Evolutionary conservation across 1,140 invertebrate genomes (phyloP), one percentile per base, ranked within the genome.

Genomic region (Zaprionus nigranus): DNA sequence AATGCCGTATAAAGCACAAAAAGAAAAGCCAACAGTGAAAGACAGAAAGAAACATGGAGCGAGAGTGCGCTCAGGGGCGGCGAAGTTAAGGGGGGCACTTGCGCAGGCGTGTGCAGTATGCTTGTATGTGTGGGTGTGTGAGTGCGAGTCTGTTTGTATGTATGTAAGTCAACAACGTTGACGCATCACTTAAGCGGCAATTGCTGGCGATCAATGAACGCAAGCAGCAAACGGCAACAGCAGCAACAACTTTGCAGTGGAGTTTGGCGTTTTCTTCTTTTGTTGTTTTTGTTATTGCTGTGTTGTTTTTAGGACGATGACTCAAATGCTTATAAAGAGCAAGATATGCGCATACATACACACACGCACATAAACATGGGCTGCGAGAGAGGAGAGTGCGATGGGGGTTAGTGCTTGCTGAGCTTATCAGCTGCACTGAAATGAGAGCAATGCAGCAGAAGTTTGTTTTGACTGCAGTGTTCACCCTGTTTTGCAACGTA

Each of bases 201-300:
- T 88, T 88, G 85, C 86, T 88, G 72, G 85, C 85, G 85, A 90
- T 90, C 85, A 90, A 90, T 90, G 85, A 90, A 90, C 85, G 86
- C 82, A 67, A 60, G 63, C 57, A 70, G 73, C 80, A 77, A 77
- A 67, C 62, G 38, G 67, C 70, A 83, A 49, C 61, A 46, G 26
- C 60, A 80, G 81, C 71, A 79, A 77, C 65, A 75, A 71, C 73
- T 60, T 40, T 38, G 51, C 75, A 64, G 26, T 84, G 67, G 30
- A 75, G 43, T 75, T 75, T 76, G 80, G 49, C 62, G 78, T 78
- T 85, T 72, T 64, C 5, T 40, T n/a, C 5, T n/a, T 79, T 17
- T 17, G 0, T 53, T 65, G 71, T 74, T 73, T 22, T 58, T 63
- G 84, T 75, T 78, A 51, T 64, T 60, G 84, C 58, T 82, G 72